Conservation (phyloP, 2,888 invertebrate species). For the Papilio elwesi region DNA sequence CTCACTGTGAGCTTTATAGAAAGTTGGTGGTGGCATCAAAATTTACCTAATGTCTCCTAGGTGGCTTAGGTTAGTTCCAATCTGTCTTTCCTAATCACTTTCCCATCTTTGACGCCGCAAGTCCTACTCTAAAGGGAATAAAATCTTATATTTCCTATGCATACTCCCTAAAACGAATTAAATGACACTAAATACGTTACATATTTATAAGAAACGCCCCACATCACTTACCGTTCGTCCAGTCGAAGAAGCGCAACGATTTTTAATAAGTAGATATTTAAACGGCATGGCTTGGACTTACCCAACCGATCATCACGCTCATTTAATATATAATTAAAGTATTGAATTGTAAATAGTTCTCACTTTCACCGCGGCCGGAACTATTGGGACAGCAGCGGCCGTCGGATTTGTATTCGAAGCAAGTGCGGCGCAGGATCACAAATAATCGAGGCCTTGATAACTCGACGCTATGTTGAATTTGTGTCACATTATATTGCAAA, state of each 20-base stretch:
- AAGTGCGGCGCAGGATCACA: slow-evolving; percentile 60
- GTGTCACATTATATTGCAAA: slow-evolving; percentile 50
- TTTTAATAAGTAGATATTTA: slow-evolving; percentile 34
- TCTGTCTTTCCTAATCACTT: no score
- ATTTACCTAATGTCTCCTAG: no score
- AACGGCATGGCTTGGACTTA: slow-evolving; percentile 7
- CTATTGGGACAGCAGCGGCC: slow-evolving; percentile 45
- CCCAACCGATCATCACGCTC: slow-evolving; percentile 44
- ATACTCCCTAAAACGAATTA: no score
- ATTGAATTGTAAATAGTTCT: slow-evolving; percentile 54
- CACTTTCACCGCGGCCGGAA: slow-evolving; percentile 52
- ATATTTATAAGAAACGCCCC: not conserved
- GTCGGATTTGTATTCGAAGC: slow-evolving; percentile 63
- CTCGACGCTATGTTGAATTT: slow-evolving; percentile 54
- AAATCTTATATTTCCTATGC: no score
- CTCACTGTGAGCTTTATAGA: no score
- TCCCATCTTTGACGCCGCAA: no score
- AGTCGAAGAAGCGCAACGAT: slow-evolving; percentile 6
- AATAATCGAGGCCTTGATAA: slow-evolving; percentile 61
- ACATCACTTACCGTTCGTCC: not conserved
- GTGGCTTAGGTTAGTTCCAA: no score
- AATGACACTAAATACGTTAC: no score
- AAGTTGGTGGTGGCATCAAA: no score
- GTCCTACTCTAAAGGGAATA: no score
- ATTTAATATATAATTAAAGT: slow-evolving; percentile 59